Evolutionary conservation across 1,140 invertebrate genomes (phyloP), one percentile per base, ranked within the genome.

Genomic region (Vanessa tameamea): DNA sequence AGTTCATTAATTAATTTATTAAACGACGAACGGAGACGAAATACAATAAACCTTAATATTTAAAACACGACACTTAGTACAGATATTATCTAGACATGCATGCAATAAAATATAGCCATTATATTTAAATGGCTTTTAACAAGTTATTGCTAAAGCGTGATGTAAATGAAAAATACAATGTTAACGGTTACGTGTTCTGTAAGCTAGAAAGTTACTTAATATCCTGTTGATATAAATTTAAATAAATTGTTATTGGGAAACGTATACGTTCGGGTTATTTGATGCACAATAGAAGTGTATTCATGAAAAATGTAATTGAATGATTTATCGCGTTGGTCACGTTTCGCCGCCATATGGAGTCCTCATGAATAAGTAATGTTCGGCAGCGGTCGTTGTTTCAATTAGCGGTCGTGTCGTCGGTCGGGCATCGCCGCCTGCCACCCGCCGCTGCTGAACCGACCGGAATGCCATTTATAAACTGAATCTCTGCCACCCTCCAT

Each of bases 301-400:
- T 89, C 83, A 89, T 86, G 85, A 89, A 91, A 90, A 87, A 88
- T 87, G 80, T 90, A 90, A 92, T 90, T 86, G 85, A 88, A 91
- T 90, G 87, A 90, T 92, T 90, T 91, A 91, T 89, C 83, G 88
- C 82, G 81, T 86, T 77, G 86, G 86, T 90, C 90, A 92, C 90
- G 90, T 92, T 87, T 82, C 82, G 76, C 81, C 82, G 88, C 87
- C 89, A 88, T 92, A 90, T 91, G 87, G 88, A 89, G 84, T 85
- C 87, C 89, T 92, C 90, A 92, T 92, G 89, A 92, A 92, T 92
- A 92, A 92, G 82, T 91, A 89, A 92, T 91, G 87, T 83, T 83
- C 79, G 83, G 83, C 82, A 81, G 82, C 85, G 87, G 87, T 91
- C 89, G 88, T 90, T 88, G 89, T 91, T 89, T 91, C 90, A 92